Percentiles rank a stretch among this genome's conserved stretches.
phyloP scores from a whole-genome alignment of 2,888 invertebrate genomes.

The Scrobipalpa costella region DNA sequence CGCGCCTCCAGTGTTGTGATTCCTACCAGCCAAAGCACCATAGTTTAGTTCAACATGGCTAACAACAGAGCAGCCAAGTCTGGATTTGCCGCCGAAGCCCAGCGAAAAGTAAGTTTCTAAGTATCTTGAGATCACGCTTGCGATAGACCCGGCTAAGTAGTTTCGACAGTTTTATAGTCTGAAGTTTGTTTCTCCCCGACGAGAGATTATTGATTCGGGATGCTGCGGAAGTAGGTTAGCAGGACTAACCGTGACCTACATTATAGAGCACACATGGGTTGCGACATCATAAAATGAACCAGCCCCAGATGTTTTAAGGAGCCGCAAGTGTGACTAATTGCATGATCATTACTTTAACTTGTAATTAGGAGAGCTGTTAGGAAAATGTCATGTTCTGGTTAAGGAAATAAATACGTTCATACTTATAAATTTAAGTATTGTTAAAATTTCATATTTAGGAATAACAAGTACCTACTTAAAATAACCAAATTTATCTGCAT shows the following conservation, averaged over 20 bases:
- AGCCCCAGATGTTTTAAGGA: background rate
- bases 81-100: conserved; percentile 98
- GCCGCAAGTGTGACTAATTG: conserved; percentile 8
- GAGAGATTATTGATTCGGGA: conserved; percentile 65
- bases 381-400: background rate
- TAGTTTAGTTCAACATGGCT: conserved; percentile 83
- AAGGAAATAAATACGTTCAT: no score
- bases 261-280: conserved; percentile 35
- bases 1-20: conserved; percentile 62
- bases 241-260: conserved; percentile 74
- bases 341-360: background rate
- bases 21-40: conserved; percentile 39
- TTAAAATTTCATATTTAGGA: no score
- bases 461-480: no score
- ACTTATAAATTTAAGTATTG: no score
- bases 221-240: conserved; percentile 68
- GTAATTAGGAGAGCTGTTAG: background rate
- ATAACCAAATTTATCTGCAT: no score
- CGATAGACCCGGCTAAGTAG: background rate
- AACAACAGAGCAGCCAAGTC: conserved; percentile 92
- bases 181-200: conserved; percentile 42
- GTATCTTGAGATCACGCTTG: conserved; percentile 24
- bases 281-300: no score
- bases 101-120: conserved; percentile 89
- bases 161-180: conserved; percentile 38